phyloP scores from a whole-genome alignment of 2,888 invertebrate species.

The Zhuqinia jingwanae region DNA sequence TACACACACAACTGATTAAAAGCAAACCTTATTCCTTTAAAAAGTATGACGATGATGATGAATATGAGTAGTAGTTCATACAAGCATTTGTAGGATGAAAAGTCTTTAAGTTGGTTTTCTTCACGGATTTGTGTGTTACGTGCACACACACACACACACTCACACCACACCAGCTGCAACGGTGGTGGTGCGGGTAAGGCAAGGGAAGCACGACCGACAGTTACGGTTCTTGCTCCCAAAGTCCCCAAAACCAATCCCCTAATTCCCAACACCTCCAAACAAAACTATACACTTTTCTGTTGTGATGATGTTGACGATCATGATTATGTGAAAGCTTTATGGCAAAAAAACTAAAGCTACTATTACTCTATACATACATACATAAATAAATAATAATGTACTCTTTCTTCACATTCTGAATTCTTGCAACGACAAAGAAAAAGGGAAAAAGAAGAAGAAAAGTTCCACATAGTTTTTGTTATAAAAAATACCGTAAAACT shows the following conservation, averaged over 20 bases:
- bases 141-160: too few relatives aligned
- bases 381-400: too few relatives aligned
- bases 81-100: constrained; percentile 15
- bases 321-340: constrained; percentile 17
- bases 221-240: constrained; percentile 43
- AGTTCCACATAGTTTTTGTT: not conserved
- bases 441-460: too few relatives aligned
- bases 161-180: not conserved
- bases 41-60: not conserved
- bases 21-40: not conserved
- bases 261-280: constrained; percentile 57
- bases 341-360: not conserved
- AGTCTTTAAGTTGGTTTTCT: constrained; percentile 41
- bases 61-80: constrained; percentile 11
- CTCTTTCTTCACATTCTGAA: too few relatives aligned
- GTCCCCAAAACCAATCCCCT: constrained; percentile 52
- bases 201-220: constrained; percentile 44
- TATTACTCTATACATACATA: not conserved
- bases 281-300: constrained; percentile 1
- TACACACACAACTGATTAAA: not conserved
- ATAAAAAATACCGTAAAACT: constrained; percentile 1
- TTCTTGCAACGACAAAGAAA: too few relatives aligned
- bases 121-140: constrained; percentile 37
- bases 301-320: not conserved
- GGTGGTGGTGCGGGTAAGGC: not conserved